Base-by-base conservation (phyloP, 2,113 vertebrate species). In the Charadrius vociferus region DNA sequence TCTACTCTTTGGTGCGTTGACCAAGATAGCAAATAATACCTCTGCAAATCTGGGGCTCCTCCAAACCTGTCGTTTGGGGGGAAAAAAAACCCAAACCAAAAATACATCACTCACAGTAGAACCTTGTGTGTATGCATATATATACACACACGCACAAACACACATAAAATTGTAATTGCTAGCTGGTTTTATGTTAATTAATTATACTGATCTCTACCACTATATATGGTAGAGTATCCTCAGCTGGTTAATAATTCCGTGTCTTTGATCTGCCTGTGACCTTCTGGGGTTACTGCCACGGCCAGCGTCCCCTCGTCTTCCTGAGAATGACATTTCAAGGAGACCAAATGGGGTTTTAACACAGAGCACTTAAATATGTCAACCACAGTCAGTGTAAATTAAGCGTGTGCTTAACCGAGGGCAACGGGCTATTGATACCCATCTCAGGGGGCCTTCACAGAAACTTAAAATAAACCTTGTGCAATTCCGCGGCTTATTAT, bases 361-460 rank as follows among this genome's bases (percentile, higher is more conserved):
- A 9, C 20, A 10, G 34, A 62, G 22, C 36, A 37, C n/a, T 75
- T 41, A 3, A 8, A 26, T 16, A 22, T 4, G 45, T 18, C 83
- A 45, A 0, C 30, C 41, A 6, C 5, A 2, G 29, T 45, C 36
- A 16, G 68, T 14, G 45, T 34, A 7, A 67, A 17, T 43, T 6
- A 20, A 7, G 23, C 6, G 23, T 1, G 22, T 10, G 71, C 45
- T 45, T 21, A 34, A 7, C 52, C 20, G 22, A 22, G 59, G 65
- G 68, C 6, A 5, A 9, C 1, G 1, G 62, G 47, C 16, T 55
- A 1, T 24, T 19, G 58, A 3, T 3, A 15, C 10, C 1, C 1
- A 36, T 7, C 49, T 75, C 58, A 16, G 24, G 0, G 50, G 56
- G 68, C 12, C 12, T 19, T 17, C 7, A 10, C 27, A 45, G 52